Evolutionary conservation across 2,113 vertebrate species (phyloP).

Genomic region (Prietella phreatophila): DNA sequence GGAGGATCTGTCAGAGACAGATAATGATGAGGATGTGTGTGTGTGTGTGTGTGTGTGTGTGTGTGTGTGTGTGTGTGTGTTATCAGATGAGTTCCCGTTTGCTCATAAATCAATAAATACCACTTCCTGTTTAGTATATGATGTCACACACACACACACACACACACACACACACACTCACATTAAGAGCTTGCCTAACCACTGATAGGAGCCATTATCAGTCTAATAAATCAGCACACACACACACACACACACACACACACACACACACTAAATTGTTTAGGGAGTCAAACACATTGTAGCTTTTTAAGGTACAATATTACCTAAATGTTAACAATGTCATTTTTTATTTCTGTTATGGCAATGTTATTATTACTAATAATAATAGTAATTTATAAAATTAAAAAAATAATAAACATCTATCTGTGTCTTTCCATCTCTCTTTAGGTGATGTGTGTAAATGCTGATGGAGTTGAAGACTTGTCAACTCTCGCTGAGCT

Average conservation of each 20-base stretch:
- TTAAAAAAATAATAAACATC: no score
- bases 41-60: neutral
- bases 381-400: no score
- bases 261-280: neutral
- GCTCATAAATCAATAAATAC: neutral
- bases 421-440: neutral
- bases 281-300: neutral
- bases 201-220: neutral
- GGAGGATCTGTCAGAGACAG: neutral
- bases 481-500: constrained; percentile 86
- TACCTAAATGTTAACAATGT: neutral
- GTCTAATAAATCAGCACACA: neutral
- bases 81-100: neutral
- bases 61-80: neutral
- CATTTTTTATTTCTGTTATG: neutral
- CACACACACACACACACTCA: neutral
- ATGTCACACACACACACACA: neutral
- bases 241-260: neutral
- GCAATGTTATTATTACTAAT: neutral
- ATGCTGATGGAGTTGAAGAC: constrained; percentile 82
- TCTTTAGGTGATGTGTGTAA: constrained; percentile 73
- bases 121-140: neutral
- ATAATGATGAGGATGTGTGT: neutral
- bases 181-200: neutral
- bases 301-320: neutral